Evolutionary conservation across 1,140 invertebrate genomes (phyloP).

Genomic region (Bombus superbus): DNA sequence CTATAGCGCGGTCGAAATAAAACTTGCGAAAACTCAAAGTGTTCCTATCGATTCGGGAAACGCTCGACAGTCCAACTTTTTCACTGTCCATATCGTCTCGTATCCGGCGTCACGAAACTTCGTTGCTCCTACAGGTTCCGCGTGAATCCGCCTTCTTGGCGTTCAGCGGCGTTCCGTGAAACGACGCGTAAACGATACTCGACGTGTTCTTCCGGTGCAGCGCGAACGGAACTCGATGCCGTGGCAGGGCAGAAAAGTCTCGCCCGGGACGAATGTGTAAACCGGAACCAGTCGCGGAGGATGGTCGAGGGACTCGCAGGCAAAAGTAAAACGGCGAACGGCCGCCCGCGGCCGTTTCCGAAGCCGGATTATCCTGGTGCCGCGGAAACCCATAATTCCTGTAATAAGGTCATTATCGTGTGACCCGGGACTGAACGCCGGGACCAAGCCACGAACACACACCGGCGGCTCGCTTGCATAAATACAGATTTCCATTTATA

Average conservation of each 20-base stretch:
- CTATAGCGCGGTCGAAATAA: no score
- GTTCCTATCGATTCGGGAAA: no score
- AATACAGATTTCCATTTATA: conserved; percentile 59
- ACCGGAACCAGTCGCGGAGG: conserved; percentile 33
- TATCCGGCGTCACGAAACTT: no score
- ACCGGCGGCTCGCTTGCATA: conserved; percentile 33
- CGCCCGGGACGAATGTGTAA: conserved; percentile 3
- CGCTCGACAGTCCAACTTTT: no score
- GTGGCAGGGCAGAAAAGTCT: not conserved
- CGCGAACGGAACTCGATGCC: no score
- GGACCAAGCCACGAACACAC: not conserved
- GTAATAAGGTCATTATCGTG: conserved; percentile 70
- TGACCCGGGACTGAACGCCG: conserved; percentile 54
- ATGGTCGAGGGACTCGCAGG: not conserved
- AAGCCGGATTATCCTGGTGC: conserved; percentile 46
- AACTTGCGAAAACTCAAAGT: no score
- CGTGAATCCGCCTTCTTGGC: no score
- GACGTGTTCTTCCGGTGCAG: no score
- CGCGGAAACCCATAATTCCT: conserved; percentile 62
- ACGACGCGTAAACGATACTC: no score
- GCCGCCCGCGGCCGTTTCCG: conserved; percentile 34
- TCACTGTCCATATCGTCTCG: no score
- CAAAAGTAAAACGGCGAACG: conserved; percentile 36
- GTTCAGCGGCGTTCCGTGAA: no score
- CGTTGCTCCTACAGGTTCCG: no score